These are phyloP conservation scores for Nomada ruficornis DNA, from an alignment of 2,888 invertebrate species.

Conservation along the genomic window DNA sequence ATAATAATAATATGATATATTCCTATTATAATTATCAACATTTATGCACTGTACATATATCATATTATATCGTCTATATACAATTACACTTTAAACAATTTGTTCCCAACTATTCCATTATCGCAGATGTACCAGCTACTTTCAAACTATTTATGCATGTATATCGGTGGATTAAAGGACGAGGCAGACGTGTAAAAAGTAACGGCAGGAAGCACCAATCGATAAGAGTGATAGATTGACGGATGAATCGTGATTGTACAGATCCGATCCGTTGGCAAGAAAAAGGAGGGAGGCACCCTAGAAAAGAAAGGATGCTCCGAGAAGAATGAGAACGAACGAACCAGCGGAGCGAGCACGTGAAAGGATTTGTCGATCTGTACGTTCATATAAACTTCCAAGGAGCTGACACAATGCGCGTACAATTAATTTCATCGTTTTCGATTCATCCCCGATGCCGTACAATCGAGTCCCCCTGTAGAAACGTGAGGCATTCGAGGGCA, in stretches of 20 bases:
- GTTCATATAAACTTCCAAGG: constrained; percentile 3
- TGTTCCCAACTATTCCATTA: no score
- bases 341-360: constrained; percentile 13
- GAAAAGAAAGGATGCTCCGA: constrained; percentile 8
- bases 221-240: constrained; percentile 59
- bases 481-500: not conserved
- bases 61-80: no score
- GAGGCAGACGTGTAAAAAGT: constrained; percentile 15
- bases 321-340: constrained; percentile 43
- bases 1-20: no score
- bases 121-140: no score
- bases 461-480: not conserved
- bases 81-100: no score
- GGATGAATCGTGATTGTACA: constrained; percentile 57
- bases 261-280: constrained; percentile 40
- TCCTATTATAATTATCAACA: no score
- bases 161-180: no score
- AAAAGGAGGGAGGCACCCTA: constrained; percentile 6
- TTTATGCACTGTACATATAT: no score
- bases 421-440: constrained; percentile 40
- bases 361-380: constrained; percentile 37
- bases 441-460: not conserved
- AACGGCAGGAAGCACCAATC: constrained; percentile 26
- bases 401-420: constrained; percentile 20
- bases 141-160: no score